phyloP scores from a whole-genome alignment of 2,113 vertebrate species.

The Propithecus coquereli region DNA sequence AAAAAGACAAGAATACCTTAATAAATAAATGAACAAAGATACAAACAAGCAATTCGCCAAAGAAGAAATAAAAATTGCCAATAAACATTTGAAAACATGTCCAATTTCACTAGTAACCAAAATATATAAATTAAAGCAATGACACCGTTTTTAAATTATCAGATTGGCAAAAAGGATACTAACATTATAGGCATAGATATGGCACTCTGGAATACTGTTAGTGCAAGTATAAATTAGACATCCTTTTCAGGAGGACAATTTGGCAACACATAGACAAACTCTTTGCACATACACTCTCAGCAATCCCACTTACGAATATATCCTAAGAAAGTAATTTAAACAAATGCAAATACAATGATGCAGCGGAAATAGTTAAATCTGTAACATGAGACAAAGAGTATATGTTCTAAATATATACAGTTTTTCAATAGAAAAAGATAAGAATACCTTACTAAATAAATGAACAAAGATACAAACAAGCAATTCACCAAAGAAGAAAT shows the following conservation, averaged over 20 bases:
- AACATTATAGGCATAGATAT: neutral
- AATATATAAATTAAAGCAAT: neutral
- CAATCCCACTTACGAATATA: slow-evolving; percentile 4
- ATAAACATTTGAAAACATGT: slow-evolving; percentile 12
- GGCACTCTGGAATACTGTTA: neutral
- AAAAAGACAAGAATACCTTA: neutral
- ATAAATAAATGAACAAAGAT: neutral
- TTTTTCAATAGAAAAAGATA: neutral
- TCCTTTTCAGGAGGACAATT: neutral
- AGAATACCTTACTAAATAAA: neutral
- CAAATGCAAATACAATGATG: neutral
- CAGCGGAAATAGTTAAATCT: neutral
- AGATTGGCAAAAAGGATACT: neutral
- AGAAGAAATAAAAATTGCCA: slow-evolving; percentile 14
- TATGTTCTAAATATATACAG: neutral
- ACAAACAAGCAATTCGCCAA: slow-evolving; percentile 10
- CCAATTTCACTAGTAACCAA: neutral
- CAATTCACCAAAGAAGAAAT: slow-evolving; percentile 2
- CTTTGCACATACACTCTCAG: neutral
- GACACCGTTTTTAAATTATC: slow-evolving; percentile 3
- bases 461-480: slow-evolving; percentile 18
- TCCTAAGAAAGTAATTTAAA: slow-evolving; percentile 30
- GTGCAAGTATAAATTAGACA: neutral
- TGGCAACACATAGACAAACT: neutral
- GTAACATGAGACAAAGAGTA: neutral